Conservation (phyloP, 2,888 invertebrate species). For the Ormyrus pomaceus region DNA sequence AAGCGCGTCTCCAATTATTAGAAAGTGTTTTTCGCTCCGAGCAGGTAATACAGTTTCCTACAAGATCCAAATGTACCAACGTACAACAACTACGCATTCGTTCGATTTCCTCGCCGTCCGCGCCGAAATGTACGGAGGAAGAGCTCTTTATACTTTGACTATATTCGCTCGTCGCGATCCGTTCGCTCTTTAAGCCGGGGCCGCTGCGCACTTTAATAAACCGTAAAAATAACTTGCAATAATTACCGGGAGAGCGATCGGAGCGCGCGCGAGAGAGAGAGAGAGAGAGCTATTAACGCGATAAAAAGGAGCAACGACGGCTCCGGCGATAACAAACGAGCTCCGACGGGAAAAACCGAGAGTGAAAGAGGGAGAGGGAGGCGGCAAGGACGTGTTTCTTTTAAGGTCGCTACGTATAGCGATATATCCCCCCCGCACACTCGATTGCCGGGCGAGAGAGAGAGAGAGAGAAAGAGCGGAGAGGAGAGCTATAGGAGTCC, state of each 20-base stretch:
- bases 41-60: too few relatives aligned
- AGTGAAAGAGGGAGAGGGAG: not conserved
- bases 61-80: too few relatives aligned
- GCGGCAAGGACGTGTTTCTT: slow-evolving; percentile 32
- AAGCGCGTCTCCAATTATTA: too few relatives aligned
- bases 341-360: too few relatives aligned
- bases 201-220: not conserved
- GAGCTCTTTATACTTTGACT: too few relatives aligned
- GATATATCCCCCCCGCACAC: not conserved
- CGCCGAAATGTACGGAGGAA: too few relatives aligned
- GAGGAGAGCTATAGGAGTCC: not conserved
- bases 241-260: not conserved
- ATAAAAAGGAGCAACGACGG: not conserved
- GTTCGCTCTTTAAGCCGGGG: too few relatives aligned
- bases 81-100: too few relatives aligned
- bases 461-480: not conserved
- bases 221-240: not conserved
- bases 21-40: too few relatives aligned
- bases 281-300: not conserved
- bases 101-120: too few relatives aligned
- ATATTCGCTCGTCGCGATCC: too few relatives aligned
- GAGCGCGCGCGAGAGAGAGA: too few relatives aligned
- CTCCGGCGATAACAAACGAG: not conserved
- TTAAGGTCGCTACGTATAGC: slow-evolving; percentile 18
- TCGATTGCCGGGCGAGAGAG: slow-evolving; percentile 34